Conservation (phyloP, 1,140 invertebrate species). For the Tetraneura akinire region DNA sequence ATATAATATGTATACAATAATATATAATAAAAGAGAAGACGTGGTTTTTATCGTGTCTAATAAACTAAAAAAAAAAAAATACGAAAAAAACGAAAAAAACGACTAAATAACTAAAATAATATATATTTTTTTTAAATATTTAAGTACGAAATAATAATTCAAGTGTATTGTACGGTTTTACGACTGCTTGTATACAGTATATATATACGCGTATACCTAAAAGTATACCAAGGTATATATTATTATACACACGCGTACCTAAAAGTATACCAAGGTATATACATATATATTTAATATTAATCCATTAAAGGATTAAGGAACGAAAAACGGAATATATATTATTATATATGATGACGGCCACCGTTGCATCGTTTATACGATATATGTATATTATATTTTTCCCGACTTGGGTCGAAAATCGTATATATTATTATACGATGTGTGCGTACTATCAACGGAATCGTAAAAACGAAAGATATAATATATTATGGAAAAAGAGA, state of each 20-base stretch:
- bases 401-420: not conserved
- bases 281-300: too few species aligned
- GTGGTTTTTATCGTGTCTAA: not conserved
- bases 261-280: not conserved
- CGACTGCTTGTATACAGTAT: not conserved
- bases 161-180: conserved; percentile 7
- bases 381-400: too few species aligned
- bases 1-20: not conserved
- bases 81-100: too few species aligned
- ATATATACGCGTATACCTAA: too few species aligned
- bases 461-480: not conserved
- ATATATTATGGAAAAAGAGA: not conserved
- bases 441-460: too few species aligned
- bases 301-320: conserved; percentile 1
- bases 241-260: too few species aligned
- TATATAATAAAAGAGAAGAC: not conserved
- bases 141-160: not conserved
- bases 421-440: too few species aligned
- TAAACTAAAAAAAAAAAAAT: too few species aligned
- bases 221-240: not conserved
- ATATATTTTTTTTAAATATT: too few species aligned
- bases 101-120: too few species aligned
- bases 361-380: not conserved
- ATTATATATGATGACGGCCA: not conserved
- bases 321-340: not conserved